Percentiles rank a stretch among this genome's conserved stretches.
phyloP scores from a whole-genome alignment of 2,113 vertebrate species.

The Phodopus roborovskii region DNA sequence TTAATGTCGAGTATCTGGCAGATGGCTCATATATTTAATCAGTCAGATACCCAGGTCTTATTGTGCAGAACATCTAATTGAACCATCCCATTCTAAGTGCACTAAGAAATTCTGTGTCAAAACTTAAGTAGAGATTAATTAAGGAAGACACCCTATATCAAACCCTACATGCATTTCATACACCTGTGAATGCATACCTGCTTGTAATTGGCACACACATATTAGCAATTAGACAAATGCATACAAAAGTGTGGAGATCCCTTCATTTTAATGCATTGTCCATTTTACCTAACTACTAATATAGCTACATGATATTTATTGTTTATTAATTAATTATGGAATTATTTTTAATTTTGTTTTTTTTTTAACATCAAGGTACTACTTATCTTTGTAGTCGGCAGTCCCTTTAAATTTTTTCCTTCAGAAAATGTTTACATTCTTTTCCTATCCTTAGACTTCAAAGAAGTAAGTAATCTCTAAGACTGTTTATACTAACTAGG shows the following conservation, averaged over 20 bases:
- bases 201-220: no score
- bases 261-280: background rate
- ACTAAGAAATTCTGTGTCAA: background rate
- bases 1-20: background rate
- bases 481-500: background rate
- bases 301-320: background rate
- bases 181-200: background rate
- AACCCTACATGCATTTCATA: background rate
- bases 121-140: background rate
- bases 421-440: background rate
- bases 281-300: background rate
- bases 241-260: background rate
- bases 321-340: background rate
- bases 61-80: background rate
- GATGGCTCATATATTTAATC: background rate
- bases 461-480: background rate
- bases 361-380: background rate
- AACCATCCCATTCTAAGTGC: background rate
- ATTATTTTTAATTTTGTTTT: background rate
- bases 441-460: background rate
- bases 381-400: background rate
- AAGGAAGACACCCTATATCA: background rate
- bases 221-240: background rate
- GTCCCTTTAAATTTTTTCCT: background rate
- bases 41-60: background rate